Evolutionary conservation across 2,113 vertebrate species (phyloP), one percentile per base, ranked within the genome.

Genomic region (Mugil cephalus): DNA sequence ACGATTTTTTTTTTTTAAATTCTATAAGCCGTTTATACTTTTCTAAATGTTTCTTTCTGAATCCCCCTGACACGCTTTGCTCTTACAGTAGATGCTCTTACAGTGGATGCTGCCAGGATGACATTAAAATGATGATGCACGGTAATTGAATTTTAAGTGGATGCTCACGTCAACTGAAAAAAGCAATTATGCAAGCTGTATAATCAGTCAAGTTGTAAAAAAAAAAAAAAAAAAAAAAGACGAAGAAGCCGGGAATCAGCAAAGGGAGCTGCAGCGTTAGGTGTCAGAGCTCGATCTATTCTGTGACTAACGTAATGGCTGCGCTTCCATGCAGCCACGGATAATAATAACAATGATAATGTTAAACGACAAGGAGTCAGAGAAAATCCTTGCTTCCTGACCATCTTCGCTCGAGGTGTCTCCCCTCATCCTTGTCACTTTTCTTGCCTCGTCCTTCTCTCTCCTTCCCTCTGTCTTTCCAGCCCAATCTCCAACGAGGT

Each of bases 281-380:
- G 14, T 63, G 50, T 54, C 51, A 51, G 3, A 45, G 43, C 36
- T 30, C 6, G 8, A 15, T 52, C 66, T 18, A 56, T 61, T 62
- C 48, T 67, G 51, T 17, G 8, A 60, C 36, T 50, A 43, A 71
- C 50, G 19, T 9, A 68, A n/a, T 6, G 19, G 39, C 59, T 55
- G 65, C 5, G 13, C 40, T 68, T 59, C 61, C 38, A 61, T 70
- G 54, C 47, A 60, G 59, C 60, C 54, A 40, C 59, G 70, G 52
- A 78, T 87, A 66, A 65, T 36, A 71, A 72, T 74, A 80, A 67
- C 54, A 79, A 64, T 19, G 7, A 40, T 82, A 59, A 86, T 74
- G 48, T 15, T 65, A 54, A 85, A 75, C 30, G 85, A 82, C 77
- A 80, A 54, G 45, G 69, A 65, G 61, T 82, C 71, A 61, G n/a